Percentiles rank a stretch among this genome's conserved stretches.
Conservation (phyloP, 2,888 invertebrate species). For the Andrena marginata region DNA sequence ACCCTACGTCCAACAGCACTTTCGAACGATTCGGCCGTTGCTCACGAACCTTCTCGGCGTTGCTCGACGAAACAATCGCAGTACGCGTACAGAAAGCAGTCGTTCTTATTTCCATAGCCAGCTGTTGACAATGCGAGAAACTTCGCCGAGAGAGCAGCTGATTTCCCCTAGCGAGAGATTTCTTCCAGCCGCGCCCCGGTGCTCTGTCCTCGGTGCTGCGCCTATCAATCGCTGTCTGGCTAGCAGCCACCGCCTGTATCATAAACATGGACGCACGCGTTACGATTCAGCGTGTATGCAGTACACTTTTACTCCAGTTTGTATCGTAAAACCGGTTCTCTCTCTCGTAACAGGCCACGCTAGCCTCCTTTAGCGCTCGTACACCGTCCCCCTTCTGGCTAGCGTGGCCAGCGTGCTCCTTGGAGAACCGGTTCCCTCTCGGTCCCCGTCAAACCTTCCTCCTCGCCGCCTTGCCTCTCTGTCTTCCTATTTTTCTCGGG, state of each 20-base stretch:
- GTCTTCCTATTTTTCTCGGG: conserved; percentile 63
- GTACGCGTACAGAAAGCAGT: neutral
- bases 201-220: neutral
- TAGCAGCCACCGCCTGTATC: conserved; percentile 44
- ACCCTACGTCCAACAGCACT: neutral
- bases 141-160: neutral
- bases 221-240: conserved; percentile 35
- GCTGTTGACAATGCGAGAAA: neutral
- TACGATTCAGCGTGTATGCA: conserved; percentile 70
- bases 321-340: conserved; percentile 78
- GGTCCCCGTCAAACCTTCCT: conserved; percentile 35
- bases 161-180: neutral
- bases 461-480: conserved; percentile 1
- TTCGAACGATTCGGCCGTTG: neutral
- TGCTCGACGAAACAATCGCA: neutral
- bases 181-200: neutral
- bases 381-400: conserved; percentile 43
- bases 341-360: conserved; percentile 77
- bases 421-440: conserved; percentile 64
- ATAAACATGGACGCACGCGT: conserved; percentile 67
- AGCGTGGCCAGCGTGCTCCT: conserved; percentile 58
- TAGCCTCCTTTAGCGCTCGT: conserved; percentile 74
- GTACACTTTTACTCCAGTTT: conserved; percentile 83
- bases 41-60: neutral
- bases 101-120: neutral